Evolutionary conservation across 2,888 invertebrate genomes (phyloP), one percentile per base, ranked within the genome.

Genomic region (Panopea generosa): DNA sequence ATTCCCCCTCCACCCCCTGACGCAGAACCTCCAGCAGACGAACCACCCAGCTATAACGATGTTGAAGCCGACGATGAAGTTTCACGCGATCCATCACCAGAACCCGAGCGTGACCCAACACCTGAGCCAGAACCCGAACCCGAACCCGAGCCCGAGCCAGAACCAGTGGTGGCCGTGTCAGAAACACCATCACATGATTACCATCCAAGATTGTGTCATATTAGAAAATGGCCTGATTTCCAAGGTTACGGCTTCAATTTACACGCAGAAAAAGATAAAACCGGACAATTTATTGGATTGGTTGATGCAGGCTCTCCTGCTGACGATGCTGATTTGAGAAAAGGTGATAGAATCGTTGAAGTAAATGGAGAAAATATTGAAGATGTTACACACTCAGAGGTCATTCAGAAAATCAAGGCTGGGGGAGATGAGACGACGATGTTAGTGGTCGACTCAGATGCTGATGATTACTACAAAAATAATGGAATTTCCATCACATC

Each of bases 171-270:
- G 14, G 33, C 53, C 0, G n/a, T n/a, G n/a, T 50, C 60, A 1
- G 55, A 62, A 14, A 1, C 53, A 3, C 53, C 56, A 26, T 50
- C 50, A 24, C 70, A 67, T 40, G 29, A 81, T 20, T 74, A 55
- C 16, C 82, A 80, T 50, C 93, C 94, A 6, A 95, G 97, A 82
- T 94, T 96, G 86, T 98, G 98, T 94, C 96, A 97, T 94, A 96
- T 91, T 26, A 71, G 72, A 45, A 98, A 98, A 94, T 96, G 96
- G 94, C 95, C 96, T 62, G 95, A 96, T 92, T 98, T 98, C 93
- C 97, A 98, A 93, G 99, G 99, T 40, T 99, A 98, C 92, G 99
- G 99, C 16, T 99, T 99, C 94, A 99, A 99, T 93, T 94, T 99
- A 84, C 99, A 99, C 94, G 98, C 99, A 47, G 99, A 99, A 93